Base-by-base conservation (phyloP, 2,888 invertebrate genomes). In the Candidula unifasciata region DNA sequence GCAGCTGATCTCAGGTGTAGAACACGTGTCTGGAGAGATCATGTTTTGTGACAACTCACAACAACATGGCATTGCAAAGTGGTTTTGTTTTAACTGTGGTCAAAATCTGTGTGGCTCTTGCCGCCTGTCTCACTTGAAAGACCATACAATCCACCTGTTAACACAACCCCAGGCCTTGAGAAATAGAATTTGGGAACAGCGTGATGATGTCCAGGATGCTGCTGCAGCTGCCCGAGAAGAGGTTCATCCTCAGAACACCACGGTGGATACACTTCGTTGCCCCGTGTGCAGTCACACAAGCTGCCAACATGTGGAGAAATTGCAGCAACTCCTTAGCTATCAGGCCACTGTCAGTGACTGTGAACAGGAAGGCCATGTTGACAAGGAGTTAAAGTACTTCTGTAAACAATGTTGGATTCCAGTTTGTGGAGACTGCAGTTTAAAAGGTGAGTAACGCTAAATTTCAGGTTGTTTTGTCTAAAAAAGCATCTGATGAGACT, bases 11-110 rank as follows among this genome's bases (percentile, higher is more conserved):
- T 60, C 60, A 60, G 60, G 60, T 60, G 13, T 60, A 60, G 60
- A 60, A 60, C 60, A 60, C 18, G 21, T 21, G 21, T n/a, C 21
- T 60, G 60, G 60, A 60, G n/a, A 21, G n/a, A 6, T 5, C n/a
- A 60, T 60, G 24, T 24, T 21, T 24, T 60, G 60, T n/a, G 60
- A 60, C n/a, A n/a, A 24, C 60, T 60, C 60, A 60, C 60, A 60
- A 21, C 24, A 60, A n/a, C 60, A 60, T 60, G 60, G 21, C 21
- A n/a, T 60, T 16, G 60, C 60, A 60, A 60, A 68, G 3, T 30
- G 30, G 30, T 68, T 68, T 68, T 68, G 68, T 30, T 68, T 68
- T 68, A 6, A 68, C 6, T 68, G 68, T 68, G 68, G 27, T n/a
- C 13, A 10, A 30, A 68, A 68, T 27, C n/a, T 68, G 68, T 68